phyloP scores from a whole-genome alignment of 1,140 invertebrate genomes.

The Intoshia linei region DNA sequence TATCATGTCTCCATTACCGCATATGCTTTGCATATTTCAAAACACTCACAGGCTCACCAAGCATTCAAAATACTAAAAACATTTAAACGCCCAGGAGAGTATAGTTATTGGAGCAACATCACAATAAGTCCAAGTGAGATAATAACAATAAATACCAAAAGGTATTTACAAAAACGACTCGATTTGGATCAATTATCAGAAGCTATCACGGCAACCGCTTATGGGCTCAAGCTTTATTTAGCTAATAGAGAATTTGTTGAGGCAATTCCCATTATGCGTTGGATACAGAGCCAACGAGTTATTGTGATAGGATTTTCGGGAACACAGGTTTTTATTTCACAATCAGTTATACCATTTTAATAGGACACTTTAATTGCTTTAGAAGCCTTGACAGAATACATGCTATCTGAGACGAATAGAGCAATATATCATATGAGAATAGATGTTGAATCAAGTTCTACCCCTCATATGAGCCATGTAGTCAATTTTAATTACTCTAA shows the following conservation, averaged over 20 bases:
- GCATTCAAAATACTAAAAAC: conserved; percentile 39
- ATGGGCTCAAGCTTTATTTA: conserved; percentile 47
- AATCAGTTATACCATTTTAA: background rate
- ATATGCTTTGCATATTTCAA: conserved; percentile 43
- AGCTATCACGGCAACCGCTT: conserved; percentile 68
- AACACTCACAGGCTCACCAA: conserved; percentile 40
- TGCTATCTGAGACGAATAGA: conserved; percentile 41
- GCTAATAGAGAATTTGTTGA: conserved; percentile 9
- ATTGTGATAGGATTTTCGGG: conserved; percentile 67
- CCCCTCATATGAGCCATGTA: conserved; percentile 19
- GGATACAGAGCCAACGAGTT: conserved; percentile 57
- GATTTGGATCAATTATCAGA: too few relatives aligned
- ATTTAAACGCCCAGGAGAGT: conserved; percentile 30
- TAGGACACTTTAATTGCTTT: conserved; percentile 48
- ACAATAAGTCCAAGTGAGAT: too few relatives aligned
- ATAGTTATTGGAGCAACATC: too few relatives aligned
- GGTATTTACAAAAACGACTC: too few relatives aligned
- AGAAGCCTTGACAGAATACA: conserved; percentile 58
- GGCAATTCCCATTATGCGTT: conserved; percentile 38
- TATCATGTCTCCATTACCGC: conserved; percentile 53
- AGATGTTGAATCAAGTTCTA: conserved; percentile 46
- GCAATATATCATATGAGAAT: conserved; percentile 52
- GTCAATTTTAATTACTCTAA: conserved; percentile 10
- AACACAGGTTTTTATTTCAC: conserved; percentile 33
- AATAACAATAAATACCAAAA: too few relatives aligned